Percentiles rank a stretch among this genome's conserved stretches.
phyloP scores from a whole-genome alignment of 1,140 invertebrate species.

The Brachionus rubens region DNA sequence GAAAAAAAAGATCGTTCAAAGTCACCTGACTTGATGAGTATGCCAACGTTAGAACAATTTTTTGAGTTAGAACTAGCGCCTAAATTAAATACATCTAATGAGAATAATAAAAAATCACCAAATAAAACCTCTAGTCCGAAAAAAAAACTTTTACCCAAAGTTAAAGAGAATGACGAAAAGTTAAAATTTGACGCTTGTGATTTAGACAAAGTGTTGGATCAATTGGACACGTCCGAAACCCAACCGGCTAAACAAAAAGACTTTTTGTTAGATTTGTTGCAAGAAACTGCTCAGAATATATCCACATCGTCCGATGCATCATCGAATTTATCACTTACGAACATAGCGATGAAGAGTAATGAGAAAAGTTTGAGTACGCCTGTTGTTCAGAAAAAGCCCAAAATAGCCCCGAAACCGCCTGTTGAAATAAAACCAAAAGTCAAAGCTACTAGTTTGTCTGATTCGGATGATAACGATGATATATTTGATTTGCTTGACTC shows the following conservation, averaged over 20 bases:
- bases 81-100: neutral
- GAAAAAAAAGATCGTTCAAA: slow-evolving; percentile 20
- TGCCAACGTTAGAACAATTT: slow-evolving; percentile 42
- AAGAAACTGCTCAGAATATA: neutral
- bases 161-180: neutral
- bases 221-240: neutral
- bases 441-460: slow-evolving; percentile 1
- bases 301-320: slow-evolving; percentile 4
- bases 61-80: neutral
- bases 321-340: neutral
- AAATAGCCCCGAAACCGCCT: neutral
- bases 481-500: neutral
- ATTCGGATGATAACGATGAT: slow-evolving; percentile 18
- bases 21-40: slow-evolving; percentile 16
- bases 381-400: neutral
- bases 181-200: slow-evolving; percentile 23
- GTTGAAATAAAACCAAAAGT: neutral
- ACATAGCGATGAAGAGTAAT: neutral
- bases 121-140: neutral
- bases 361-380: neutral
- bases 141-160: slow-evolving; percentile 32
- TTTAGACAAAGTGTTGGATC: slow-evolving; percentile 35
- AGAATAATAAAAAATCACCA: neutral
- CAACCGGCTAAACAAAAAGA: neutral
- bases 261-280: slow-evolving; percentile 37